These are phyloP conservation scores for Drosophila stalkeri DNA, from an alignment of 2,888 invertebrate genomes.

Conservation along the genomic window DNA sequence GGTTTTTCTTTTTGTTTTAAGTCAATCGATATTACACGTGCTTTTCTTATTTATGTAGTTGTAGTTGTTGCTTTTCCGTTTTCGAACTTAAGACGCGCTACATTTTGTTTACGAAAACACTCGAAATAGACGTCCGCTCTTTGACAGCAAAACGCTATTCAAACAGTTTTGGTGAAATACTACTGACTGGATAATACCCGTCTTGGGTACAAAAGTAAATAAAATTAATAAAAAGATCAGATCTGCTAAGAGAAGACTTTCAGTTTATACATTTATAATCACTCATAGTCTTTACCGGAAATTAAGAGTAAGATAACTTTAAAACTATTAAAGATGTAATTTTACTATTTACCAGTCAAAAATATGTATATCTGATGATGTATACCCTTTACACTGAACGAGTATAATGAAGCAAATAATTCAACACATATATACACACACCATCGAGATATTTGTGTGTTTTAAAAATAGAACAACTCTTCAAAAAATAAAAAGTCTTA, in stretches of 20 bases:
- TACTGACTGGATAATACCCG: neutral
- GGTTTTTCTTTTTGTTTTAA: slow-evolving; percentile 28
- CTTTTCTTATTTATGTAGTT: slow-evolving; percentile 27
- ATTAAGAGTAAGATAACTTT: neutral
- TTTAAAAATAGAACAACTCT: slow-evolving; percentile 68
- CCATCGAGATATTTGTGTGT: slow-evolving; percentile 25
- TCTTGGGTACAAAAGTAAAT: neutral
- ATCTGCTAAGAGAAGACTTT: neutral
- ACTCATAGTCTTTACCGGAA: neutral
- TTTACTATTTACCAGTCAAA: neutral
- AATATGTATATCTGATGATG: neutral
- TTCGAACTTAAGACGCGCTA: slow-evolving; percentile 20
- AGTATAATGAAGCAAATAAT: slow-evolving; percentile 16
- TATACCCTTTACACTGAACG: neutral
- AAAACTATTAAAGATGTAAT: neutral
- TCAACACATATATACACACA: slow-evolving; percentile 32
- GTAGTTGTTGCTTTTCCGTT: slow-evolving; percentile 7
- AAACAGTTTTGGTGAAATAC: neutral
- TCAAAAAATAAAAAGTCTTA: slow-evolving; percentile 42
- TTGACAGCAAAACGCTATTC: slow-evolving; percentile 11
- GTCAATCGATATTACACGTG: slow-evolving; percentile 52
- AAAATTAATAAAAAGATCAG: neutral
- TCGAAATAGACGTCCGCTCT: slow-evolving; percentile 29
- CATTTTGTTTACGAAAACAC: slow-evolving; percentile 41
- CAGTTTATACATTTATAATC: neutral